A percentile compares a stretch with the other conserved stretches of the same genome.
phyloP scores from a whole-genome alignment of 2,797 vertebrate genomes.

The Lithobates pipiens region DNA sequence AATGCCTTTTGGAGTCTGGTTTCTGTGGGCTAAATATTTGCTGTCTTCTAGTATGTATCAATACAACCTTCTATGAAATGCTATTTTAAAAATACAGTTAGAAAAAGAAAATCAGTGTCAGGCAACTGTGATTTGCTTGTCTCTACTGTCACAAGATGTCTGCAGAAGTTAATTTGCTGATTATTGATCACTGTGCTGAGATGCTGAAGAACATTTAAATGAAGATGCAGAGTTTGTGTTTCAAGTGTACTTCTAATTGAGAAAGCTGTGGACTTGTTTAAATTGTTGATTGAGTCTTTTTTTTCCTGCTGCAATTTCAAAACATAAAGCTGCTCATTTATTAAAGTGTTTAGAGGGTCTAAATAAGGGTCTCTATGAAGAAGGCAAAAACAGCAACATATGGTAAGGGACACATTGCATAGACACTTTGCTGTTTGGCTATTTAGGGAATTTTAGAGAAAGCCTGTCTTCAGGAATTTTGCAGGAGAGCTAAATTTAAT shows the following conservation, averaged over 20 bases:
- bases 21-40: too few species aligned
- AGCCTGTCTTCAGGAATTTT: too few species aligned
- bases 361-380: too few species aligned
- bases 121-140: neutral
- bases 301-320: neutral
- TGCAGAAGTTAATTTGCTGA: slow-evolving; percentile 26
- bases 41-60: too few species aligned
- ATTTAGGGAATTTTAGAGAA: too few species aligned
- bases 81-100: neutral
- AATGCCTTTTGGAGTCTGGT: too few species aligned
- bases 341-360: neutral
- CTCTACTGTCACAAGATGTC: slow-evolving; percentile 5
- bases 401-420: too few species aligned
- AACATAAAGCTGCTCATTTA: neutral
- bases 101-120: neutral
- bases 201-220: slow-evolving; percentile 23
- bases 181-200: slow-evolving; percentile 7
- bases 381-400: too few species aligned
- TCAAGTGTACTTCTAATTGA: slow-evolving; percentile 29
- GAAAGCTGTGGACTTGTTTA: slow-evolving; percentile 15
- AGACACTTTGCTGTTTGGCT: too few species aligned
- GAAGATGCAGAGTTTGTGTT: slow-evolving; percentile 20
- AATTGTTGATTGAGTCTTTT: neutral
- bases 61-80: neutral
- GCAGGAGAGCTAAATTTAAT: too few species aligned